phyloP scores from a whole-genome alignment of 2,113 vertebrate species.

The Oreochromis niloticus region DNA sequence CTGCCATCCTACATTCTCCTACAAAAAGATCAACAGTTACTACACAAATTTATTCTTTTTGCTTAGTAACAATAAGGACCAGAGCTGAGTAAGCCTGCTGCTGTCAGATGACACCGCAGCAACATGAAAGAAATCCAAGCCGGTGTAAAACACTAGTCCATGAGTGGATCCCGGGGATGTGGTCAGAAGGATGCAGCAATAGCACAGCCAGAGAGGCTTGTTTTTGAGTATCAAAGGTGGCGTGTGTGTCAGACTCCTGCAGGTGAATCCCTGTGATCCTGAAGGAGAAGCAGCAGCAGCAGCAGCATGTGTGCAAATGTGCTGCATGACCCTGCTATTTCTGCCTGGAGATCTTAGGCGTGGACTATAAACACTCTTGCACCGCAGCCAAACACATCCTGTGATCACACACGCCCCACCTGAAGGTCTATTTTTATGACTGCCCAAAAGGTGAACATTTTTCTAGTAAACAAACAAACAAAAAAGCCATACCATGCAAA shows the following conservation, averaged over 20 bases:
- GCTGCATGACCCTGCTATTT: slow-evolving; percentile 16
- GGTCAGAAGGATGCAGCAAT: neutral
- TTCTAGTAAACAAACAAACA: neutral
- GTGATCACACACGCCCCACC: neutral
- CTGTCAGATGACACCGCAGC: slow-evolving; percentile 27
- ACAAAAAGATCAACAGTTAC: neutral
- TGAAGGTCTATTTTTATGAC: neutral
- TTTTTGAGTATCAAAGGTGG: neutral
- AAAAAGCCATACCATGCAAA: neutral
- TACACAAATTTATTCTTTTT: neutral
- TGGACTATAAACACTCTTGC: neutral
- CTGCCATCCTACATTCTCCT: neutral
- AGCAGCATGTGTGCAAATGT: neutral
- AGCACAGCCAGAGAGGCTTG: neutral
- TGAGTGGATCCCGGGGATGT: neutral
- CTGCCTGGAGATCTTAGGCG: neutral
- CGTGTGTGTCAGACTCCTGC: neutral
- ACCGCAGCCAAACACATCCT: neutral
- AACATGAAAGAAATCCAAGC: neutral
- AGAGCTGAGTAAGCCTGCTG: slow-evolving; percentile 4
- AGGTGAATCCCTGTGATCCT: neutral
- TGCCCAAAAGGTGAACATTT: neutral
- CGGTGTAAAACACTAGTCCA: neutral
- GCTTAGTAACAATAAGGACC: neutral
- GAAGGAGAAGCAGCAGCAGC: neutral